Percentiles rank a stretch among this genome's conserved stretches.
phyloP scores from a whole-genome alignment of 2,113 vertebrate genomes.

The Phrynosoma blainvillii region DNA sequence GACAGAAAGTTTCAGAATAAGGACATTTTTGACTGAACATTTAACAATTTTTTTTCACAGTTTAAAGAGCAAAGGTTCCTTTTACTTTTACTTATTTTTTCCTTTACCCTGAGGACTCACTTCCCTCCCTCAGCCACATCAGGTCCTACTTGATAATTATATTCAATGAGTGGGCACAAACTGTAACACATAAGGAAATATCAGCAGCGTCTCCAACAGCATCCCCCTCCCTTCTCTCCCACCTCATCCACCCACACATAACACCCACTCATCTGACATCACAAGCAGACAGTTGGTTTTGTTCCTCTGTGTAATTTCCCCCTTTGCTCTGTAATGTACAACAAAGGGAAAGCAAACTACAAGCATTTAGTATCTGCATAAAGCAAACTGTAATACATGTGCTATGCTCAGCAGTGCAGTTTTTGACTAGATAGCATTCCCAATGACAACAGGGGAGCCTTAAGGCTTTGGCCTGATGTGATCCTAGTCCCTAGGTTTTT shows the following conservation, averaged over 20 bases:
- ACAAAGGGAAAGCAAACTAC: not conserved
- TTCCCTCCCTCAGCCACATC: conserved; percentile 23
- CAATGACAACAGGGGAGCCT: conserved; percentile 19
- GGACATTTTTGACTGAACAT: not conserved
- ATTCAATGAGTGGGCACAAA: conserved; percentile 46
- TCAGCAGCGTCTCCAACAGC: conserved; percentile 46
- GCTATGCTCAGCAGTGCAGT: not conserved
- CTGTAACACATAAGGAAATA: conserved; percentile 20
- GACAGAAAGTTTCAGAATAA: conserved; percentile 18
- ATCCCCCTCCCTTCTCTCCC: conserved; percentile 25
- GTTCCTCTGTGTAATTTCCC: conserved; percentile 19
- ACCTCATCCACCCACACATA: conserved; percentile 17
- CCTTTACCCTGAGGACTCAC: not conserved
- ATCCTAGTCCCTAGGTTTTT: not conserved
- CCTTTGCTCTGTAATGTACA: conserved; percentile 16
- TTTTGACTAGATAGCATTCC: not conserved
- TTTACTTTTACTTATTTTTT: not conserved
- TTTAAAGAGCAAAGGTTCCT: not conserved
- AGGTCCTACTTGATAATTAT: conserved; percentile 31
- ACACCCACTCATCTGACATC: conserved; percentile 47
- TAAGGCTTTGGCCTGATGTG: not conserved
- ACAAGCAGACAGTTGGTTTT: not conserved
- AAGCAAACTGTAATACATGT: conserved; percentile 26
- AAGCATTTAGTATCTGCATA: conserved; percentile 27
- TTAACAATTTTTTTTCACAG: conserved; percentile 16